Evolutionary conservation across 1,140 invertebrate species (phyloP), one percentile per base, ranked within the genome.

Genomic region (Caenorhabditis remanei): DNA sequence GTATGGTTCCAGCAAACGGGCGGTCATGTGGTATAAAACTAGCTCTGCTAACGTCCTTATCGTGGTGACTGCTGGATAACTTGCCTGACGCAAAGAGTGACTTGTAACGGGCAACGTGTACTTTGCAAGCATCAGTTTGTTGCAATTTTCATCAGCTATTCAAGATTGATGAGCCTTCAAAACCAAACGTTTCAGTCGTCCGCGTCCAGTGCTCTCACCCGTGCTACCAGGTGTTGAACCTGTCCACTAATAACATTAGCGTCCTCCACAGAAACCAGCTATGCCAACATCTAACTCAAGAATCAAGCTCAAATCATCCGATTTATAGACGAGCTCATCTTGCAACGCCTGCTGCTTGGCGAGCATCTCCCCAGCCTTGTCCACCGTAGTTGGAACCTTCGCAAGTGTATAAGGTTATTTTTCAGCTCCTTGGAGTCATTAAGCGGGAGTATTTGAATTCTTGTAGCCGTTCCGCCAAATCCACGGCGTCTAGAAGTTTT

Each of bases 261-360:
- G 93, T 98, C 97, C 90, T 98, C 97, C 90, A 97, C 96, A 14
- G 96, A 96, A 21, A 98, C 96, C 4, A 98, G 94, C 16, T 95
- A 94, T 96, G 97, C 97, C 19, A 98, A 93, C 65, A 95, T 95
- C 24, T 9, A 97, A 48, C 61, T 79, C 50, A 3, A 88, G 21
- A 16, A 61, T 19, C 56, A 58, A 40, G 13, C 43, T 71, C 32
- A 87, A 46, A 56, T 86, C 87, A 9, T 86, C 85, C 0, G 71
- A 58, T 58, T 87, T 86, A 4, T 88, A 55, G 0, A 55, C 85
- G 19, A 88, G 53, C 50, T 88, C 87, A 9, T 86, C 65, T 95
- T 92, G 97, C 96, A 0, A 96, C 96, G 5, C 84, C 85, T 87
- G 19, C 32, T 90, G 88, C 32, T 79, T 67, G 1, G 56, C 21